Percentiles rank a stretch among this genome's conserved stretches.
These are phyloP conservation scores for Patagioenas fasciata DNA, from an alignment of 2,113 vertebrate genomes.

Conservation along the genomic window DNA sequence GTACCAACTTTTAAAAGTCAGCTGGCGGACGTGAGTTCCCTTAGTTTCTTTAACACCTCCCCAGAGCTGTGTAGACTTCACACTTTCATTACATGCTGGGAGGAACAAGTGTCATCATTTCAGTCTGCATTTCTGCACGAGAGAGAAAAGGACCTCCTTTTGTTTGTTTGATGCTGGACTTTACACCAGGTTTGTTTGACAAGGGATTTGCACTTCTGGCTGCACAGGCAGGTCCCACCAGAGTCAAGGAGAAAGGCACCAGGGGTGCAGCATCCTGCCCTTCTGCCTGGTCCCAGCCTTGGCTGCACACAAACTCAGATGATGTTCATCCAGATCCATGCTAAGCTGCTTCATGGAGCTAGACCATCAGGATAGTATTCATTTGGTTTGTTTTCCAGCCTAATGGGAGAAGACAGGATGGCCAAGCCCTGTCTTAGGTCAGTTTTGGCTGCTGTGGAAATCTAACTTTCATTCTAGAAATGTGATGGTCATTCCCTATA, in stretches of 20 bases:
- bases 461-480: neutral
- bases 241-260: too few relatives aligned
- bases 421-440: neutral
- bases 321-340: neutral
- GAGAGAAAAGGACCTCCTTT: neutral
- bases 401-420: neutral
- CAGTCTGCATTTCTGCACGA: neutral
- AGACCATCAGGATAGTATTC: neutral
- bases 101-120: neutral
- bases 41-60: neutral
- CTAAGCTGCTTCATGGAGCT: neutral
- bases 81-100: neutral
- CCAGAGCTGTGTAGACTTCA: neutral
- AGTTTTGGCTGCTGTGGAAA: neutral
- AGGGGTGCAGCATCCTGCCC: neutral
- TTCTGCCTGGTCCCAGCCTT: neutral
- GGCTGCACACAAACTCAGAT: neutral
- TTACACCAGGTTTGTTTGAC: neutral
- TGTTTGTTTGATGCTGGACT: neutral
- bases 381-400: neutral
- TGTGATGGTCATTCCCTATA: accelerated
- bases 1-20: neutral
- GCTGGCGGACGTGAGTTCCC: neutral
- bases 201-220: neutral
- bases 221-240: neutral